phyloP scores from a whole-genome alignment of 2,113 vertebrate species.

The Phainopepla nitens region DNA sequence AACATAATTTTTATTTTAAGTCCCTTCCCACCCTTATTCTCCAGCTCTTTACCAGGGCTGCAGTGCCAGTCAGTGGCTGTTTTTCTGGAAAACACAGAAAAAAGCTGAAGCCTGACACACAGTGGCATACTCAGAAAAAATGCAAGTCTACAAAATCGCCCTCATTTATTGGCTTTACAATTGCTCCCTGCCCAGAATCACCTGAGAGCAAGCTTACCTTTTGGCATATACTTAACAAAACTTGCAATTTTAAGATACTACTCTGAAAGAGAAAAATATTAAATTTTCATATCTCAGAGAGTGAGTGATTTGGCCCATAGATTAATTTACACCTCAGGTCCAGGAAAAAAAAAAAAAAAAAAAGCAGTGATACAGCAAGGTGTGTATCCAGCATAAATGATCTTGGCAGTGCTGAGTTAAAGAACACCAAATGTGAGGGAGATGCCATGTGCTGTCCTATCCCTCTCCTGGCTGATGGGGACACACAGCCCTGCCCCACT shows the following conservation, averaged over 20 bases:
- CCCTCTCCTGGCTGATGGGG: not conserved
- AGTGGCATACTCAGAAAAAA: constrained; percentile 10
- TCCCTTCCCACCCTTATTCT: not conserved
- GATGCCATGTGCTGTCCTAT: not conserved
- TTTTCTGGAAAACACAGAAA: not conserved
- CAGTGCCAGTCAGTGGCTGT: not conserved
- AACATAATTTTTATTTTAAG: not conserved
- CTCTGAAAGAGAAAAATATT: not conserved
- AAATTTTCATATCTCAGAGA: not conserved
- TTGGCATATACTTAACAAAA: not conserved
- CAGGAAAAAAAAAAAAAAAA: not conserved
- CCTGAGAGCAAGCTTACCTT: not conserved
- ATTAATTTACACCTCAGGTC: not conserved
- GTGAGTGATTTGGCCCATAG: not conserved
- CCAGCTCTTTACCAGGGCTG: not conserved
- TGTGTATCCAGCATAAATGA: rapidly evolving
- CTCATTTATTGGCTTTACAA: not conserved
- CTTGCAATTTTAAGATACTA: not conserved
- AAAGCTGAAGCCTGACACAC: constrained; percentile 55
- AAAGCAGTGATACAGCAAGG: not conserved
- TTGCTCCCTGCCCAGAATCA: not conserved
- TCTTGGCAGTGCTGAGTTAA: not conserved
- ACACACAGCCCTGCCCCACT: not conserved
- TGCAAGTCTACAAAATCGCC: not conserved
- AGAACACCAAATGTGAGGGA: not conserved